phyloP scores from a whole-genome alignment of 2,797 vertebrate genomes.

The Synaphobranchus kaupii region DNA sequence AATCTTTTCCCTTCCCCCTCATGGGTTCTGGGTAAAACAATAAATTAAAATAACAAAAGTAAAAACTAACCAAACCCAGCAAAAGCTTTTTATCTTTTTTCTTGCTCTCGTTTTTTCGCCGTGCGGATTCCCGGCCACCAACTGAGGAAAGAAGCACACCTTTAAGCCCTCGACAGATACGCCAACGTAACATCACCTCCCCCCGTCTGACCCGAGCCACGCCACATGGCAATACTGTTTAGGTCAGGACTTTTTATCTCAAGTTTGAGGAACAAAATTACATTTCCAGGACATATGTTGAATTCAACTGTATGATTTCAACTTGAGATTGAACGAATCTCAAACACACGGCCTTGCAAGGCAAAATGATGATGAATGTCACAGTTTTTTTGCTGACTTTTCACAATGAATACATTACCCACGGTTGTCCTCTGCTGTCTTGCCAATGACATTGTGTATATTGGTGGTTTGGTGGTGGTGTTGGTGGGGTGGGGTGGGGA shows the following conservation, averaged over 20 bases:
- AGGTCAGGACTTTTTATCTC: neutral
- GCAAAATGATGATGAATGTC: neutral
- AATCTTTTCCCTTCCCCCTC: too few species aligned
- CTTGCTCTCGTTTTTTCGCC: neutral
- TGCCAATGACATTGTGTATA: conserved; percentile 2
- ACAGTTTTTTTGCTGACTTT: neutral
- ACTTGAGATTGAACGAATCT: neutral
- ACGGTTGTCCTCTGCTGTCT: neutral
- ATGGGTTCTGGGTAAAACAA: neutral
- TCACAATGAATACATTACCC: too few species aligned
- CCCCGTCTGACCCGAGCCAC: neutral
- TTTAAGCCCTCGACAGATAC: neutral
- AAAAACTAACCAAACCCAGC: neutral
- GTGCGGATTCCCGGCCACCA: neutral
- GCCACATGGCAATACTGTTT: neutral
- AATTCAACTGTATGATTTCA: neutral
- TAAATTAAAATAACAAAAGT: neutral
- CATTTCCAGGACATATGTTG: neutral
- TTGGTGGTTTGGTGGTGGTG: neutral
- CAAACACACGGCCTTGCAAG: neutral
- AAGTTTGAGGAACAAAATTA: neutral
- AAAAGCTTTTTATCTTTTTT: neutral
- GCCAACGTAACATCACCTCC: neutral
- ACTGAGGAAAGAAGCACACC: neutral
- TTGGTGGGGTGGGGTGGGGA: neutral